These are phyloP conservation scores for Leptogaster cylindrica DNA, from an alignment of 2,888 invertebrate species.

Conservation along the genomic window DNA sequence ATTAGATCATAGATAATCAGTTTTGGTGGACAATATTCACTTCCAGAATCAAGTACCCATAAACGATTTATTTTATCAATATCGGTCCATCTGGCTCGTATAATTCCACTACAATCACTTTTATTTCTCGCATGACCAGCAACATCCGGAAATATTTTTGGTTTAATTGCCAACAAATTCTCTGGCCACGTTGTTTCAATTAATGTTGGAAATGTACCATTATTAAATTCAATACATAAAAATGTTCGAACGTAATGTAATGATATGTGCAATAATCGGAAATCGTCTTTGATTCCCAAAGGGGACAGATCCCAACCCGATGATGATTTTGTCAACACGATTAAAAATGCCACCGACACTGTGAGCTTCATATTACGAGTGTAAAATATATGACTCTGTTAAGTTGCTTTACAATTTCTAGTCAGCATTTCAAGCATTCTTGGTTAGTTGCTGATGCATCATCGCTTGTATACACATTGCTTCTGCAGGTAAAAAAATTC, in stretches of 20 bases:
- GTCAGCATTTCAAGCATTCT: too few species aligned
- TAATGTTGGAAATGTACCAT: conserved; percentile 44
- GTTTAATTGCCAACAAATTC: conserved; percentile 46
- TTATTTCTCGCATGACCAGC: conserved; percentile 35
- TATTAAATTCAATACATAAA: conserved; percentile 44
- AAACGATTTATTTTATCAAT: conserved; percentile 47
- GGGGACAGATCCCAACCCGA: conserved; percentile 29
- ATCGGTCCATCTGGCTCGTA: conserved; percentile 46
- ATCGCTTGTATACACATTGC: too few species aligned
- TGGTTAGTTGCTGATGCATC: too few species aligned
- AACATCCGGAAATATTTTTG: conserved; percentile 47
- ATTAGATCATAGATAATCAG: conserved; percentile 48
- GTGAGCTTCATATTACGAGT: conserved; percentile 28
- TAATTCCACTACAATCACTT: conserved; percentile 45
- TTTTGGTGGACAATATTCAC: conserved; percentile 47
- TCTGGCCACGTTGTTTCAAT: conserved; percentile 51
- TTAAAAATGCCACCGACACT: conserved; percentile 6
- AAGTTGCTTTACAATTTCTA: too few species aligned
- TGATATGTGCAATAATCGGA: conserved; percentile 45
- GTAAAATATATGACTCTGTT: background rate
- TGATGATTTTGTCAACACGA: background rate
- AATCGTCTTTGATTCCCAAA: conserved; percentile 29
- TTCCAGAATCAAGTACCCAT: conserved; percentile 49
- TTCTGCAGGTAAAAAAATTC: too few species aligned
- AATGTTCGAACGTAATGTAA: conserved; percentile 48